Percentiles rank a stretch among this genome's conserved stretches.
Conservation (phyloP, 2,113 vertebrate genomes). For the Rousettus leschenaultii region DNA sequence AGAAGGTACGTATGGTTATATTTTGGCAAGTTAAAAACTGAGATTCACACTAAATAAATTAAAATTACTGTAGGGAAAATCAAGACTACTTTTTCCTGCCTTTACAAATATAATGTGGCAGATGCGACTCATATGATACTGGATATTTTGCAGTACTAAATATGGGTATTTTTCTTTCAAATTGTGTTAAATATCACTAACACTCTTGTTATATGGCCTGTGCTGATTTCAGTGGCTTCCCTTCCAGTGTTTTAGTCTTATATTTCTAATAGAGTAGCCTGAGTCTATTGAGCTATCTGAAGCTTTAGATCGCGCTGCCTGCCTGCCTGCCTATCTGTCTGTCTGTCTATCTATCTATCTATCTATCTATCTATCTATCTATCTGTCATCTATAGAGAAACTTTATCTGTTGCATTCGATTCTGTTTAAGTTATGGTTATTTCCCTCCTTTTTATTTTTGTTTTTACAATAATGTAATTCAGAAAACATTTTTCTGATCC, state of each 20-base stretch:
- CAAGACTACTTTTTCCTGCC: slow-evolving; percentile 29
- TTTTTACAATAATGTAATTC: background rate
- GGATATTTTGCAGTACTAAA: background rate
- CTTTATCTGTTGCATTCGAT: background rate
- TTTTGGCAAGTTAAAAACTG: slow-evolving; percentile 55
- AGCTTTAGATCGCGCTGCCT: background rate
- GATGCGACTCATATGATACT: background rate
- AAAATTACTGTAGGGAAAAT: background rate
- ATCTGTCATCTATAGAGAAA: background rate
- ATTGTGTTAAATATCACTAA: background rate
- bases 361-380: background rate
- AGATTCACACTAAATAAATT: slow-evolving; percentile 69
- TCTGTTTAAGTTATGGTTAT: background rate
- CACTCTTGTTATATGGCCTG: background rate
- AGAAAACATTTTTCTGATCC: background rate
- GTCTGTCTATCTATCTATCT: no score
- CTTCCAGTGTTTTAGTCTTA: background rate
- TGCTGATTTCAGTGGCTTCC: accelerated
- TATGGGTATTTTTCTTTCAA: background rate
- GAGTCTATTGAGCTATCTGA: background rate
- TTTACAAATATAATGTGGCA: slow-evolving; percentile 26
- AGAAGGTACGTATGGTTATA: background rate
- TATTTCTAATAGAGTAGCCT: background rate
- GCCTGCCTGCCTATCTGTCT: background rate
- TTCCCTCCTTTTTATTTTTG: background rate